Evolutionary conservation across 2,797 vertebrate genomes (phyloP), one percentile per base, ranked within the genome.

Genomic region (Clangula hyemalis): DNA sequence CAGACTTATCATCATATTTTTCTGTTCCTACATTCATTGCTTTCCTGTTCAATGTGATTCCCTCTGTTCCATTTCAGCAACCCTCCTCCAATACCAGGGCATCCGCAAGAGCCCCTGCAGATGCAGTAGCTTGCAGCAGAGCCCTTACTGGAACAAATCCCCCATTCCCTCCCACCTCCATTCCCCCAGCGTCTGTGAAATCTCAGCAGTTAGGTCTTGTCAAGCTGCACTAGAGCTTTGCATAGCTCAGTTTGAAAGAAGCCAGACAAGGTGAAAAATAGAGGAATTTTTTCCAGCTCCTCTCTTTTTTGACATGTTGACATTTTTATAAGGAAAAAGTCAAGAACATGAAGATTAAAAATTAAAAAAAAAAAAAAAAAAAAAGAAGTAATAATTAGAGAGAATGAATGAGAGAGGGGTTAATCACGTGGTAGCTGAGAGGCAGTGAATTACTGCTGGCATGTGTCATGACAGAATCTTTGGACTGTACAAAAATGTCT

Each of bases 141-240:
- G 30, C 34, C 51, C 53, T 74, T 56, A 32, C 20, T 87, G 73
- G 51, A 91, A 24, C 20, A 72, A 57, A 62, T 87, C 43, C n/a
- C 27, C 88, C 61, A 2, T 74, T 79, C 87, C 74, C 79, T 94
- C 83, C 80, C 62, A 87, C 72, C 69, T 72, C 53, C 47, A 84
- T 95, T 93, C 49, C 74, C 90, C 77, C 87, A 92, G 94, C 28
- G 56, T 89, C 97, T 98, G 97, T 85, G 96, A 95, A 97, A 97
- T 97, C 96, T 98, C 98, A 97, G 85, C 85, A 89, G 93, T 89
- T 93, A 92, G 66, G 85, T 97, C 89, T 94, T 97, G 97, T 97
- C 97, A 97, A 94, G 92, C 96, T 96, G 89, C 94, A 93, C 69
- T 92, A 93, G 56, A 87, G 53, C 88, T 94, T 61, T 85, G 83